Conservation (phyloP, 2,113 vertebrate species). For the Pelmatolapia mariae region DNA sequence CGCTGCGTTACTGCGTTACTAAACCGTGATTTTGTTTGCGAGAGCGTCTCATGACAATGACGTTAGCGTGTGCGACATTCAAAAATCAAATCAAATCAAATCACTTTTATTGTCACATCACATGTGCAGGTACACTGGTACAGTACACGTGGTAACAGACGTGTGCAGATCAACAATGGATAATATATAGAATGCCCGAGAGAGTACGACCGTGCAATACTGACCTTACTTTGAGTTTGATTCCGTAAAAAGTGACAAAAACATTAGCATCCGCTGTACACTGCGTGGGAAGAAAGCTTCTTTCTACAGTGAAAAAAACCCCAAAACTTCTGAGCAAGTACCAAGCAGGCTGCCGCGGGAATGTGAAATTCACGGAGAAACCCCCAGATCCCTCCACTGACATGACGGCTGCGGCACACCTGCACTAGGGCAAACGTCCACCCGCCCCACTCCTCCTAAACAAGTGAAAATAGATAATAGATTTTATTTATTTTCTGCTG, state of each 20-base stretch:
- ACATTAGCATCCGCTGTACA: background rate
- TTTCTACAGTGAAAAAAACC: accelerated
- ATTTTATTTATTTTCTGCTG: background rate
- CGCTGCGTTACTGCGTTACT: background rate
- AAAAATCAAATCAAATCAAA: too few species aligned
- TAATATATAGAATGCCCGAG: background rate
- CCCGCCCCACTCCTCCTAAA: background rate
- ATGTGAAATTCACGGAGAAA: background rate
- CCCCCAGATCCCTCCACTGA: background rate
- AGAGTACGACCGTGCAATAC: background rate
- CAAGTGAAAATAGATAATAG: background rate
- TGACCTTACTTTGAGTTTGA: background rate
- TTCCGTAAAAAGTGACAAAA: background rate
- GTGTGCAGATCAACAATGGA: background rate
- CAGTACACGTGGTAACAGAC: background rate
- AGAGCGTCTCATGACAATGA: background rate
- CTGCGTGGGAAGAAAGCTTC: background rate
- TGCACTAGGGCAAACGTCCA: background rate
- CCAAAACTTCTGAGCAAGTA: background rate
- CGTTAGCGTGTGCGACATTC: background rate
- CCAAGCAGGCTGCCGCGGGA: background rate
- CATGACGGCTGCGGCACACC: background rate
- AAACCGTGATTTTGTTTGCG: background rate
- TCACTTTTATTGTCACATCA: too few species aligned
- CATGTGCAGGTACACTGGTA: too few species aligned